Evolutionary conservation across 2,113 vertebrate species (phyloP), one percentile per base, ranked within the genome.

Genomic region (Hippocampus abdominalis): DNA sequence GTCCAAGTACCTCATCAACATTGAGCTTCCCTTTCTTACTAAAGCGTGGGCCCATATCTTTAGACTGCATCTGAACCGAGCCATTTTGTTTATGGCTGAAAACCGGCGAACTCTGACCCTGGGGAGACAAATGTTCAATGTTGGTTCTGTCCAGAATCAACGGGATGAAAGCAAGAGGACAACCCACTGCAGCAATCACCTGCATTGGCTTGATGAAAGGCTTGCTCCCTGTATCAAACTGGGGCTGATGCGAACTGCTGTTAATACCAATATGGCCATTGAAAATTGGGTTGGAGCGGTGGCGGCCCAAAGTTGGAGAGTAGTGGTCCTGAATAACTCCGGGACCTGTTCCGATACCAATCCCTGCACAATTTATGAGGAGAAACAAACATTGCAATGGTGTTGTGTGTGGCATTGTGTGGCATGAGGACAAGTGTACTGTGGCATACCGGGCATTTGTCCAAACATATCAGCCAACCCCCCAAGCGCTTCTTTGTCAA

Each of bases 381-480:
- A 40, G 49, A 42, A 23, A 10, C 48, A 16, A 13, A 18, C 3
- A 8, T 3, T 8, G 0, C 40, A 46, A 12, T 10, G 40, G 11
- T 42, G 21, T 10, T 16, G 29, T 16, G 56, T 13, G 13, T 62
- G 16, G 9, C 10, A 64, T 12, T 12, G 21, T 70, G 1, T 0
- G 44, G 12, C 0, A 3, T 11, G 9, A 1, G 3, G 1, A 5
- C 11, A 42, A 4, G 3, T 2, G 27, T 20, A 36, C 1, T 29
- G n/a, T 0, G 6, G 80, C 84, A 27, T 88, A 99, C 97, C 97
- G 91, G 96, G 97, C 96, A 99, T 98, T 90, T 99, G 97, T 90
- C 97, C 96, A 92, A 99, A 99, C 96, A 99, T 98, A 90, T 99
- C 97, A 78, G 97, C 96, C 91, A 99, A 94, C 75, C 97, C 96